phyloP scores from a whole-genome alignment of 2,888 invertebrate species.

The Leucophenga maculata region DNA sequence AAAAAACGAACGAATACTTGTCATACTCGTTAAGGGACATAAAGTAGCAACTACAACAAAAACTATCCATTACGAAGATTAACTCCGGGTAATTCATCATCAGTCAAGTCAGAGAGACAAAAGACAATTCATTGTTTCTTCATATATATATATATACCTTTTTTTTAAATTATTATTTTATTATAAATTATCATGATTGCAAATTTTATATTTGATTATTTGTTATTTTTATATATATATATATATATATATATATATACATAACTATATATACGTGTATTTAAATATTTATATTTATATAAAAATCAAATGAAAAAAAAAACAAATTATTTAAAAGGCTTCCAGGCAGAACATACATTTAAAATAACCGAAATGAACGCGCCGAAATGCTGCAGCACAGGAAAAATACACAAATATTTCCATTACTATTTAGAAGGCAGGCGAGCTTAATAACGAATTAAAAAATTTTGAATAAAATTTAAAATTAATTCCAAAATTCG shows the following conservation, averaged over 20 bases:
- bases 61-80: neutral
- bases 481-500: conserved; percentile 38
- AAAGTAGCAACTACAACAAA: neutral
- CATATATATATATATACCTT: conserved; percentile 59
- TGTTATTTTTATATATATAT: conserved; percentile 60
- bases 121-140: conserved; percentile 53
- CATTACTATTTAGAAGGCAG: conserved; percentile 33
- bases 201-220: conserved; percentile 34
- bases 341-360: conserved; percentile 43
- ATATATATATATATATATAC: conserved; percentile 49
- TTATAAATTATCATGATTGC: conserved; percentile 54
- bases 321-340: conserved; percentile 54
- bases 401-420: no score
- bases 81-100: neutral
- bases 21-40: neutral
- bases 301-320: conserved; percentile 32
- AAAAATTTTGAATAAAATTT: conserved; percentile 55
- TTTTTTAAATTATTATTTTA: conserved; percentile 56
- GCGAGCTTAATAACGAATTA: conserved; percentile 50
- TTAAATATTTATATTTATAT: conserved; percentile 49
- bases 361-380: neutral
- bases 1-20: neutral
- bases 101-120: conserved; percentile 14
- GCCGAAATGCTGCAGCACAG: no score
- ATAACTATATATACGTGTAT: conserved; percentile 39